These are phyloP conservation scores for Carcharodon carcharias DNA, from an alignment of 2,797 vertebrate species.

Conservation along the genomic window DNA sequence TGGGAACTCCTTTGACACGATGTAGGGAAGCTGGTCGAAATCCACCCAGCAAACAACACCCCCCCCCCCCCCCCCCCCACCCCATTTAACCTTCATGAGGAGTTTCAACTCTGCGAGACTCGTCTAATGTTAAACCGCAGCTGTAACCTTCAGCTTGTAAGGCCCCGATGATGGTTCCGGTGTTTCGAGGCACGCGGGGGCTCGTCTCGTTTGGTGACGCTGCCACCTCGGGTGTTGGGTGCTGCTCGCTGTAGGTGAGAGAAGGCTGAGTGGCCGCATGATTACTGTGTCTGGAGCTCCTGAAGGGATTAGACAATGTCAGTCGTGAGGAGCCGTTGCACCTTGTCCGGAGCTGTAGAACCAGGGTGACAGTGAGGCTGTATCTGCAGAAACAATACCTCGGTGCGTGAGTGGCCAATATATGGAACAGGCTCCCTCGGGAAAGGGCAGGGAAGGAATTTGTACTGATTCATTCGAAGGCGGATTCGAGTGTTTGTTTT, in stretches of 20 bases:
- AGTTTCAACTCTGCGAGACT: neutral
- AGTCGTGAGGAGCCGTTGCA: neutral
- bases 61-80: too few species aligned
- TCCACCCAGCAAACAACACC: too few species aligned
- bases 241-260: too few species aligned
- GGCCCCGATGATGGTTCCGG: neutral
- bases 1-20: neutral
- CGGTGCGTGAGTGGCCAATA: neutral
- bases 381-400: neutral
- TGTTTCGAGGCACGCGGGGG: neutral
- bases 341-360: neutral
- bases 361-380: too few species aligned
- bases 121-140: neutral
- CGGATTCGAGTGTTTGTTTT: too few species aligned
- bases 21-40: neutral
- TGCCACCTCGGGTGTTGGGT: neutral
- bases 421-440: neutral
- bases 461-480: neutral
- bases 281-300: neutral
- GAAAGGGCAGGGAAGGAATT: neutral
- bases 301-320: neutral
- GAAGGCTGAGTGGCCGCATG: neutral
- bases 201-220: neutral
- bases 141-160: neutral
- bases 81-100: neutral